A percentile compares a stretch with the other conserved stretches of the same genome.
Conservation (phyloP, 1,140 invertebrate genomes). For the Bemisia tabaci region DNA sequence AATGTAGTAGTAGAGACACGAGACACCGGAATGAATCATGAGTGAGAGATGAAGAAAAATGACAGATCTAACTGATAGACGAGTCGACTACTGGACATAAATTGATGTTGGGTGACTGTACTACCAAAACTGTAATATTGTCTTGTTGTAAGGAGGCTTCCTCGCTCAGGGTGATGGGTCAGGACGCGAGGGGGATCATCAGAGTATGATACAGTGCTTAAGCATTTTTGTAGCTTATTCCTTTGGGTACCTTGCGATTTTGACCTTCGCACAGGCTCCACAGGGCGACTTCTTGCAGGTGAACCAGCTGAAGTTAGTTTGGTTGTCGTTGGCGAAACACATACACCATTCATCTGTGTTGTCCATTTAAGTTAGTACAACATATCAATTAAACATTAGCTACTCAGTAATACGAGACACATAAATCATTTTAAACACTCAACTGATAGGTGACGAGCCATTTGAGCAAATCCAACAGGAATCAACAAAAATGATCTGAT, state of each 20-base stretch:
- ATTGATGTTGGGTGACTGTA: conserved; percentile 37
- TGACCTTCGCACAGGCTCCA: conserved; percentile 45
- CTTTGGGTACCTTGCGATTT: conserved; percentile 69
- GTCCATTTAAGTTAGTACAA: conserved; percentile 1
- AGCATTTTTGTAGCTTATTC: conserved; percentile 72
- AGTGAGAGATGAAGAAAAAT: neutral
- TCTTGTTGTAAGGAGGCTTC: conserved; percentile 58
- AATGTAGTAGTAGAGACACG: too few relatives aligned
- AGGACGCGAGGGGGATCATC: conserved; percentile 38
- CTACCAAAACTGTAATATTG: conserved; percentile 89
- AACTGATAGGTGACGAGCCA: too few relatives aligned
- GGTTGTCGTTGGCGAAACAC: conserved; percentile 21
- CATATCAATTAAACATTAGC: too few relatives aligned
- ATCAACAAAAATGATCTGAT: too few relatives aligned
- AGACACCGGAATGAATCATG: neutral
- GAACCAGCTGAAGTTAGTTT: conserved; percentile 8
- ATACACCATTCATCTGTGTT: conserved; percentile 22
- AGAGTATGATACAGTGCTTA: conserved; percentile 61
- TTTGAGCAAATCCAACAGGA: too few relatives aligned
- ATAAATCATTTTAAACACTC: too few relatives aligned
- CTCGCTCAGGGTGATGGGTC: conserved; percentile 35
- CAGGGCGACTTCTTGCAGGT: conserved; percentile 10
- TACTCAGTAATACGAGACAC: too few relatives aligned
- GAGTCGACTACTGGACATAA: neutral
- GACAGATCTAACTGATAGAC: neutral